Conservation (phyloP, 2,113 vertebrate genomes). For the Phalacrocorax pelagicus region DNA sequence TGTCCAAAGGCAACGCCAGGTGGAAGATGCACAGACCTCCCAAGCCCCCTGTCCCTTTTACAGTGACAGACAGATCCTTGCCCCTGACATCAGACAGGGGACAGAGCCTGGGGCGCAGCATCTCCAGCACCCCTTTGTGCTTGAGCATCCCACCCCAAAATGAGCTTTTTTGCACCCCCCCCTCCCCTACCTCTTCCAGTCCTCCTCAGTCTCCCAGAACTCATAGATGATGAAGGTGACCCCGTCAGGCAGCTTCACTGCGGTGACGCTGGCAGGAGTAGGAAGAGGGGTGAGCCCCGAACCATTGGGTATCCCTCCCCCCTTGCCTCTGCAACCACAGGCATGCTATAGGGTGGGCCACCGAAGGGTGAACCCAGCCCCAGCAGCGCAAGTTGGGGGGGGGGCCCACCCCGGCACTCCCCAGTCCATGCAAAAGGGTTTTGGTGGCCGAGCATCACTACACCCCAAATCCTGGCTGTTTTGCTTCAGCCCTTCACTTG, state of each 20-base stretch:
- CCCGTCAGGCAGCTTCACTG: slow-evolving; percentile 84
- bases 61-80: background rate
- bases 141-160: background rate
- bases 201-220: slow-evolving; percentile 94
- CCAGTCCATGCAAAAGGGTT: background rate
- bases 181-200: slow-evolving; percentile 86
- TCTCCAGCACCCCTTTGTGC: background rate
- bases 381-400: background rate
- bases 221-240: slow-evolving; percentile 91
- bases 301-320: no score
- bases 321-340: background rate
- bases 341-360: background rate
- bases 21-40: background rate
- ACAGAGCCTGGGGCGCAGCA: background rate
- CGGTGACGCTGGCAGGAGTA: slow-evolving; percentile 77
- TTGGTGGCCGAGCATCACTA: background rate
- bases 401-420: no score
- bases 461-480: background rate
- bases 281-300: background rate
- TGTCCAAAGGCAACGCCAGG: background rate
- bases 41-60: background rate
- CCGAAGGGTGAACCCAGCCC: background rate
- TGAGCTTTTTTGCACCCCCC: background rate
- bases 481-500: background rate
- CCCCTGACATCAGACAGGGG: background rate